phyloP scores from a whole-genome alignment of 2,888 invertebrate genomes.

The Sthenelais limicola region DNA sequence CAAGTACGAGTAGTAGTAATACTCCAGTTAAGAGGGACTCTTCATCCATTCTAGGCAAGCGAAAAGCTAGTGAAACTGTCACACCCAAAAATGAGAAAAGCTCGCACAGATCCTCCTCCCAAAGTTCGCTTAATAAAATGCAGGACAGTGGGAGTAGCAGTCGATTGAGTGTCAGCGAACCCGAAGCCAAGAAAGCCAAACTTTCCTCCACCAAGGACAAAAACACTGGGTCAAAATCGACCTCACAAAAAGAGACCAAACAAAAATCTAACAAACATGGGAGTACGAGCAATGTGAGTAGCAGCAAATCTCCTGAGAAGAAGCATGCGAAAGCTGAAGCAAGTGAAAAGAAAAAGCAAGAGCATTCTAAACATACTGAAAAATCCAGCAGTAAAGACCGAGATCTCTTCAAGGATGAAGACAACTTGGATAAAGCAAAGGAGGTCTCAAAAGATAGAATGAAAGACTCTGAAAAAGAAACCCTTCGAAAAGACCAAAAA shows the following conservation, averaged over 20 bases:
- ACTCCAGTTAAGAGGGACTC: slow-evolving; percentile 5
- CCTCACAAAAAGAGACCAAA: slow-evolving; percentile 22
- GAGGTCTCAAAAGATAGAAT: slow-evolving; percentile 16
- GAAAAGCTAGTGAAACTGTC: slow-evolving; percentile 4
- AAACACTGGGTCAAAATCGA: slow-evolving; percentile 25
- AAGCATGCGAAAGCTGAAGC: slow-evolving; percentile 32
- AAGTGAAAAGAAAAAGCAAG: slow-evolving; percentile 24
- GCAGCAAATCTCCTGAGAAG: slow-evolving; percentile 41
- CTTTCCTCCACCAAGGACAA: slow-evolving; percentile 22
- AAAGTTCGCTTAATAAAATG: background rate
- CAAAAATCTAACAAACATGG: slow-evolving; percentile 13
- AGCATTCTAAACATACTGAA: slow-evolving; percentile 24
- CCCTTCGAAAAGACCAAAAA: background rate
- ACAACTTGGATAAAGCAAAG: slow-evolving; percentile 15
- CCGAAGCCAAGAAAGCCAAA: slow-evolving; percentile 42
- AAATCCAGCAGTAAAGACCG: slow-evolving; percentile 4
- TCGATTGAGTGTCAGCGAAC: slow-evolving; percentile 1
- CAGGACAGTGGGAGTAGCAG: slow-evolving; percentile 18
- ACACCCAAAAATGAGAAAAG: background rate
- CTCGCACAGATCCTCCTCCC: slow-evolving; percentile 8
- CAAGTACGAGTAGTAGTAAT: too few relatives aligned
- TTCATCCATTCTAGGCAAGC: slow-evolving; percentile 28
- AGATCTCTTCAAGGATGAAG: slow-evolving; percentile 13
- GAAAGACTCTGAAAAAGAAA: slow-evolving; percentile 24
- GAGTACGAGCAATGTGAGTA: slow-evolving; percentile 10